Evolutionary conservation across 2,888 invertebrate species (phyloP).

Genomic region (Lamellibrachia satsuma): DNA sequence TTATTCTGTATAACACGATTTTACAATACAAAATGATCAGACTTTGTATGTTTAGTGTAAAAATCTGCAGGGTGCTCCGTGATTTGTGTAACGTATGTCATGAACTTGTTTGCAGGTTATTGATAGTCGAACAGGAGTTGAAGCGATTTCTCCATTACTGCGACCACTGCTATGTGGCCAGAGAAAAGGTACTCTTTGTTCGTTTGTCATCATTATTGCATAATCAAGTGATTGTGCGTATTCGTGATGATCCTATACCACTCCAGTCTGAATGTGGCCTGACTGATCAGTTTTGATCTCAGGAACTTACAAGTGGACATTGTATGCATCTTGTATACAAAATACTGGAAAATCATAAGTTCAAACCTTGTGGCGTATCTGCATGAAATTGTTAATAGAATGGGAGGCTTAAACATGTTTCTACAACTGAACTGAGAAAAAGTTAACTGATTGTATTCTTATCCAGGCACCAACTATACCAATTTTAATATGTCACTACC

Average conservation of each 20-base stretch:
- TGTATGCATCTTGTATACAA: neutral
- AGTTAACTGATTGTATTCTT: too few species aligned
- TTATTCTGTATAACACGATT: too few species aligned
- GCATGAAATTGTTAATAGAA: neutral
- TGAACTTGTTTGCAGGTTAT: neutral
- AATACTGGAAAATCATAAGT: neutral
- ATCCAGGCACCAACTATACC: neutral
- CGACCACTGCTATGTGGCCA: neutral
- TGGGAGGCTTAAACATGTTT: neutral
- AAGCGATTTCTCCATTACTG: neutral
- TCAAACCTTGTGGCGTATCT: neutral
- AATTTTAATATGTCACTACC: neutral
- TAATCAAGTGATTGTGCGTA: neutral
- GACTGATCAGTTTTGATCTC: neutral
- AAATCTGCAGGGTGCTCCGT: too few species aligned
- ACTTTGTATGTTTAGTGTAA: too few species aligned
- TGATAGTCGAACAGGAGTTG: neutral
- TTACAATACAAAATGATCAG: too few species aligned
- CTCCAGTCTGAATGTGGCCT: neutral
- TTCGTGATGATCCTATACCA: neutral
- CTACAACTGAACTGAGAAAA: neutral
- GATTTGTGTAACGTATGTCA: neutral
- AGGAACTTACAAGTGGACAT: neutral
- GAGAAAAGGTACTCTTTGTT: neutral
- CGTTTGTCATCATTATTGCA: neutral